phyloP scores from a whole-genome alignment of 2,113 vertebrate species.

The Phaetusa simplex region DNA sequence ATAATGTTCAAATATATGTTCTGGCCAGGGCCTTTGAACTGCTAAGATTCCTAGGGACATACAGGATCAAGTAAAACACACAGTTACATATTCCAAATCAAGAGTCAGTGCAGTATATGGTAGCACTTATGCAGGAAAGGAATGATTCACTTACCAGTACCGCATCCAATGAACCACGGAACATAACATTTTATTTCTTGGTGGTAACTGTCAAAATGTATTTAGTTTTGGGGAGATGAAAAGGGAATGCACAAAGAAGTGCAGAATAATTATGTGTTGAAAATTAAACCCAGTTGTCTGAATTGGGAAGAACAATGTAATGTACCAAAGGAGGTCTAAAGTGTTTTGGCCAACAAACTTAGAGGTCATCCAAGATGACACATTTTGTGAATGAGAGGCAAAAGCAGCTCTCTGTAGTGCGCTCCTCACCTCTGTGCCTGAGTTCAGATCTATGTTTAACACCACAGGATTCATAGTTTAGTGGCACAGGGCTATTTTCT shows the following conservation, averaged over 20 bases:
- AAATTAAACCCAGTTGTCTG: conserved; percentile 59
- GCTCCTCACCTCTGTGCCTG: background rate
- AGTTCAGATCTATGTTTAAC: background rate
- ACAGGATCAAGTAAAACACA: background rate
- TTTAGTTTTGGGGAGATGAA: conserved; percentile 32
- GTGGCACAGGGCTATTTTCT: background rate
- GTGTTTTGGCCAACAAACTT: conserved; percentile 11
- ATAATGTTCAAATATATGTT: background rate
- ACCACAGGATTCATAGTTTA: background rate
- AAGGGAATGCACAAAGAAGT: conserved; percentile 14
- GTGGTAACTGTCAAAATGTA: conserved; percentile 49
- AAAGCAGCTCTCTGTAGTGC: background rate
- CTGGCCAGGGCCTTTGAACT: background rate
- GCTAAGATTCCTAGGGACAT: background rate
- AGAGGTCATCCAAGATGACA: conserved; percentile 22
- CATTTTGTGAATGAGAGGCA: conserved; percentile 2
- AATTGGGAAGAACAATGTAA: conserved; percentile 38
- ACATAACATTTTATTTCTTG: conserved; percentile 21
- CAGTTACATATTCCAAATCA: background rate
- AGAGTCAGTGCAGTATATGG: background rate
- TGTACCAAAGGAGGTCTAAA: conserved; percentile 42
- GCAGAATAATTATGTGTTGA: conserved; percentile 48
- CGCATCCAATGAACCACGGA: background rate
- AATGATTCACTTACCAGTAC: background rate
- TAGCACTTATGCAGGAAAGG: background rate